phyloP scores from a whole-genome alignment of 2,888 invertebrate species.

The Nemapogon koenigi region DNA sequence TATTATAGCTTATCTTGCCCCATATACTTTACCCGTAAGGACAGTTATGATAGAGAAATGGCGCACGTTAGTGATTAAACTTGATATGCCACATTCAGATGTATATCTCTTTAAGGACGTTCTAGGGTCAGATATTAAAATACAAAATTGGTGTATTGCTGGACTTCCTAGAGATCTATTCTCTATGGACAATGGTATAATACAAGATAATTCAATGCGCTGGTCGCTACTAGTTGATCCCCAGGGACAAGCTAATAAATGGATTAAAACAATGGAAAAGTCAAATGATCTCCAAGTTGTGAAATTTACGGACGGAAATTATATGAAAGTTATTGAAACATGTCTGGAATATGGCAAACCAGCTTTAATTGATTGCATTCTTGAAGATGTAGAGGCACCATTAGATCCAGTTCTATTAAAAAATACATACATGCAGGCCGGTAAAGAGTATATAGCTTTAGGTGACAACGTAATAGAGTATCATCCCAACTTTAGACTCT shows the following conservation, averaged over 20 bases:
- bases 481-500: conserved; percentile 76
- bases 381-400: conserved; percentile 79
- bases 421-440: conserved; percentile 76
- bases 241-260: conserved; percentile 84
- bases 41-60: conserved; percentile 70
- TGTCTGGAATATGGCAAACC: conserved; percentile 81
- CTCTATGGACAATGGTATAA: conserved; percentile 85
- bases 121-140: conserved; percentile 85
- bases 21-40: conserved; percentile 78
- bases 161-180: conserved; percentile 83
- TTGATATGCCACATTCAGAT: conserved; percentile 80
- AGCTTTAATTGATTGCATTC: conserved; percentile 76
- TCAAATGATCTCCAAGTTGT: conserved; percentile 71
- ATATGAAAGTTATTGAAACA: conserved; percentile 76
- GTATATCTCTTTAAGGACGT: conserved; percentile 75
- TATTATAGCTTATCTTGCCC: conserved; percentile 87
- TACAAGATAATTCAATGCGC: conserved; percentile 78
- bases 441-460: conserved; percentile 75
- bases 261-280: conserved; percentile 86
- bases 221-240: conserved; percentile 87
- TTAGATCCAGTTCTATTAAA: conserved; percentile 79
- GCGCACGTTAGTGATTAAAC: conserved; percentile 70
- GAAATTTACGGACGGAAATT: conserved; percentile 77
- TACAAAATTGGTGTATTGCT: conserved; percentile 85
- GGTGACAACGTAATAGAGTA: conserved; percentile 83